Evolutionary conservation across 2,888 invertebrate species (phyloP), one percentile per base, ranked within the genome.

Genomic region (Eupithecia vulgata): DNA sequence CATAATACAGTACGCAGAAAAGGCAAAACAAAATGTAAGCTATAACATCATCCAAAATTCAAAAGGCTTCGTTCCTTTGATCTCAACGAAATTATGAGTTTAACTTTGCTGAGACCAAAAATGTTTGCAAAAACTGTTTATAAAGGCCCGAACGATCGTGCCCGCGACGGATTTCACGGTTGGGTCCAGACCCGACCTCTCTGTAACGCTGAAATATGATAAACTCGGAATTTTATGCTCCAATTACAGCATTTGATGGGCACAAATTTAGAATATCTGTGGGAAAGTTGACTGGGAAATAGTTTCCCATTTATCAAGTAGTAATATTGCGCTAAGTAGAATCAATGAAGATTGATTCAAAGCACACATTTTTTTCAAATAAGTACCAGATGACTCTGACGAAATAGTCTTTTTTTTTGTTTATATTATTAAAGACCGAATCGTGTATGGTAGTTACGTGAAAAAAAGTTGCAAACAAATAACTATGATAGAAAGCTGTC

Each of bases 131-230:
- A 40, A 40, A 65, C 65, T 40, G 21, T 65, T 65, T 42, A 40
- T 65, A 65, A 64, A 67, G 71, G 57, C 57, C 12, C 1, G 57
- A 67, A 72, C 75, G 75, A 67, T 81, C 86, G 86, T 85, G 85
- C 76, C 77, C 72, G 64, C 67, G 72, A 86, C 82, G 84, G 73
- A 87, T 87, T 87, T 84, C 82, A 86, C 83, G 84, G 82, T 35
- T 67, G 78, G 79, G 78, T 73, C 83, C 71, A 75, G 72, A 79
- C 80, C 72, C 76, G 75, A 72, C 76, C 76, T 75, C 77, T 76
- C 70, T 68, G 75, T 57, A 70, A 80, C 70, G 72, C 70, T 75
- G 70, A 72, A 79, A 75, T 67, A 73, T 76, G 67, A 76, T 72
- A 75, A 76, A 75, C 74, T 72, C 64, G 62, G 65, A 71, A 78